Percentiles rank a stretch among this genome's conserved stretches.
phyloP scores from a whole-genome alignment of 2,888 invertebrate genomes.

The Uropetala carovei region DNA sequence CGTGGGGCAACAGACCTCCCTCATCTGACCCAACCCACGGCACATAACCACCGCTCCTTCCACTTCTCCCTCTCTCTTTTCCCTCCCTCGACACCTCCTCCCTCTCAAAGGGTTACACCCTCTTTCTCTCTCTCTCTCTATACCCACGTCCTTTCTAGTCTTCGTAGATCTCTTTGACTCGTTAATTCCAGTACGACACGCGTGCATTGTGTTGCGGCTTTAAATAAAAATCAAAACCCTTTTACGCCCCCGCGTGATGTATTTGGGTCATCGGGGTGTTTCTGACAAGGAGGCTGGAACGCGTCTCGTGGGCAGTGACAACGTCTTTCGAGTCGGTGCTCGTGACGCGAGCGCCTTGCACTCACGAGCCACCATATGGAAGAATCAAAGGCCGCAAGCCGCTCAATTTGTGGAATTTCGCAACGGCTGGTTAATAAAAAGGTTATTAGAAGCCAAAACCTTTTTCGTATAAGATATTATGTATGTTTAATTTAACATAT shows the following conservation, averaged over 20 bases:
- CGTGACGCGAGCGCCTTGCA: too few relatives aligned
- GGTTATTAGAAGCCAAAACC: too few relatives aligned
- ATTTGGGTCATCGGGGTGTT: not conserved
- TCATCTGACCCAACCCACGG: not conserved
- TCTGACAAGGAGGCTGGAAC: not conserved
- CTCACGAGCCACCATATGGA: too few relatives aligned
- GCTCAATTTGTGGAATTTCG: too few relatives aligned
- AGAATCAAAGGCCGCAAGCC: too few relatives aligned
- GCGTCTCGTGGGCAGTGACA: too few relatives aligned
- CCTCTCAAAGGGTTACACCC: not conserved
- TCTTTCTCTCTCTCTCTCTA: not conserved
- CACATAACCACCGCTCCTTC: not conserved
- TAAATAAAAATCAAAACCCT: too few relatives aligned
- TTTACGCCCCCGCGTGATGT: not conserved
- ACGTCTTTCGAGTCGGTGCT: too few relatives aligned
- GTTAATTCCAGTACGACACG: not conserved
- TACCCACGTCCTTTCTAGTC: not conserved
- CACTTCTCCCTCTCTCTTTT: not conserved
- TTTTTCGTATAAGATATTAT: too few relatives aligned
- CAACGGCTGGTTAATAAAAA: too few relatives aligned
- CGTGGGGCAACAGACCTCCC: slow-evolving; percentile 27
- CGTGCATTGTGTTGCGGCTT: not conserved
- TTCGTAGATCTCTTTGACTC: not conserved
- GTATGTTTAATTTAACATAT: too few relatives aligned
- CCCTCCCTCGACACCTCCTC: not conserved